A percentile compares a stretch with the other conserved stretches of the same genome.
phyloP scores from a whole-genome alignment of 2,113 vertebrate species.

The Holacanthus passer region DNA sequence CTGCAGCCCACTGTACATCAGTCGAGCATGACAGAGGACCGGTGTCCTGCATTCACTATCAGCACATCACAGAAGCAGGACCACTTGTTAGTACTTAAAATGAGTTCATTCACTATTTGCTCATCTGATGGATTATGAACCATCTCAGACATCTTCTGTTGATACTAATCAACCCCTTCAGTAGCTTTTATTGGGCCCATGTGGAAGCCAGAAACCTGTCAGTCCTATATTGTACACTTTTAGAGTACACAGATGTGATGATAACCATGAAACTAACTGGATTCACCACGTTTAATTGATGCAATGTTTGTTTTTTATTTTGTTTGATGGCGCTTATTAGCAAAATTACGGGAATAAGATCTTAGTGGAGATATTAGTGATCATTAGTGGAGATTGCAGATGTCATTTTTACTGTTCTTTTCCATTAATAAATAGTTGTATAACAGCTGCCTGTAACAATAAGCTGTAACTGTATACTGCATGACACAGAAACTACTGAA shows the following conservation, averaged over 20 bases:
- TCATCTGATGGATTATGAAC: not conserved
- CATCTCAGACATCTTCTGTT: not conserved
- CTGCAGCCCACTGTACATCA: slow-evolving; percentile 87
- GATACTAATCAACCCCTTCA: slow-evolving; percentile 1
- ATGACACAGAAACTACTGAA: not conserved
- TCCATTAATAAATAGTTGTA: not conserved
- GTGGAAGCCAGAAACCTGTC: slow-evolving; percentile 1
- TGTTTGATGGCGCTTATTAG: not conserved
- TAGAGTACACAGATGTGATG: slow-evolving; percentile 3
- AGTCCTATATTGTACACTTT: not conserved
- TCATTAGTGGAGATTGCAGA: not conserved
- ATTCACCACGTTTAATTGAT: not conserved
- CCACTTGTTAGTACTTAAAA: not conserved
- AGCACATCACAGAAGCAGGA: not conserved
- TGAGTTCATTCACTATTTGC: not conserved
- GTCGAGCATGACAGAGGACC: slow-evolving; percentile 94
- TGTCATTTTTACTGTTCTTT: not conserved
- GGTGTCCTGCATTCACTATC: slow-evolving; percentile 82
- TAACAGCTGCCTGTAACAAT: not conserved
- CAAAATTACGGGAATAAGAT: not conserved
- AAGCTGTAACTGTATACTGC: too few species aligned
- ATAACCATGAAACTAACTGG: not conserved
- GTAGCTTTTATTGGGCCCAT: slow-evolving; percentile 1
- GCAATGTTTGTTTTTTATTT: not conserved
- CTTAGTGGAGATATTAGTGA: not conserved